Conservation (phyloP, 2,888 invertebrate genomes). For the Machimus atricapillus region DNA sequence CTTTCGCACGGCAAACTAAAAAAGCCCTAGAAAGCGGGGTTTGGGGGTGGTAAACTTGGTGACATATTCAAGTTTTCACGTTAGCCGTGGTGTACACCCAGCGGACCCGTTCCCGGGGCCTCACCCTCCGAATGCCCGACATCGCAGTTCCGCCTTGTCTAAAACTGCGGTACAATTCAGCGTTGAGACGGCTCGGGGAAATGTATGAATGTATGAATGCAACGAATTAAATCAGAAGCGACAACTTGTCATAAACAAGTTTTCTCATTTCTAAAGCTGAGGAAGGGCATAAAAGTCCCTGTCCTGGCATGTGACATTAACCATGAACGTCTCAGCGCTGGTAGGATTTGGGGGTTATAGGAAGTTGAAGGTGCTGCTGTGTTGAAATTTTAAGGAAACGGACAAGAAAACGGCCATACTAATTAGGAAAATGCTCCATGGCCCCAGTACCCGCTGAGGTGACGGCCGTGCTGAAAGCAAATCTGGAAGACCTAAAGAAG, state of each 20-base stretch:
- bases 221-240: slow-evolving; percentile 41
- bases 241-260: slow-evolving; percentile 42
- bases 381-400: not conserved
- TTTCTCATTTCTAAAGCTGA: slow-evolving; percentile 36
- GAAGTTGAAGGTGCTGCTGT: not conserved
- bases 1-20: slow-evolving; percentile 3
- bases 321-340: slow-evolving; percentile 14
- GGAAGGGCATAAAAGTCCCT: slow-evolving; percentile 19
- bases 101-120: not conserved
- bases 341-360: not conserved
- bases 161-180: slow-evolving; percentile 3
- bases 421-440: not conserved
- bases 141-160: not conserved
- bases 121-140: not conserved
- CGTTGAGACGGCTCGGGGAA: not conserved
- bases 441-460: too few relatives aligned
- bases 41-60: slow-evolving; percentile 13
- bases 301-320: slow-evolving; percentile 26
- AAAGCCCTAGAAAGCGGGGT: not conserved
- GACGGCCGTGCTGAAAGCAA: too few relatives aligned
- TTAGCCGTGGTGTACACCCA: not conserved
- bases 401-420: not conserved
- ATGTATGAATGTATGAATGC: slow-evolving; percentile 9
- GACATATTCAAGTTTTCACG: slow-evolving; percentile 38
- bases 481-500: too few relatives aligned